phyloP scores from a whole-genome alignment of 2,888 invertebrate species.

The Strigamia crassipes region DNA sequence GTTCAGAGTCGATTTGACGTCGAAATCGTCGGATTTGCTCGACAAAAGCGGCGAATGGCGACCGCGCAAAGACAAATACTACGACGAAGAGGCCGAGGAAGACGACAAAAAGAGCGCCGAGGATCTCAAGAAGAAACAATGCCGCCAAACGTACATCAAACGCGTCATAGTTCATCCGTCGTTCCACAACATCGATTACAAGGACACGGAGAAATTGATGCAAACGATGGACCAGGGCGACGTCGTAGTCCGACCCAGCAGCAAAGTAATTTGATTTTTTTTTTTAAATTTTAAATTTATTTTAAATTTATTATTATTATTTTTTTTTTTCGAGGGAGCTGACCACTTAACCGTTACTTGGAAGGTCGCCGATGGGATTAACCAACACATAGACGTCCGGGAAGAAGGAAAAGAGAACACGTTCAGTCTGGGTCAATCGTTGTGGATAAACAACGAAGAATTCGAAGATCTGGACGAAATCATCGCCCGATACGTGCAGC shows the following conservation, averaged over 20 bases:
- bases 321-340: no score
- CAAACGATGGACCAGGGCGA: slow-evolving; percentile 94
- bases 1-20: slow-evolving; percentile 91
- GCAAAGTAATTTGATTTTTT: slow-evolving; percentile 68
- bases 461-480: slow-evolving; percentile 99
- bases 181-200: slow-evolving; percentile 94
- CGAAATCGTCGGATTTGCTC: slow-evolving; percentile 86
- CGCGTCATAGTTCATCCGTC: slow-evolving; percentile 96
- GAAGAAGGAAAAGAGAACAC: slow-evolving; percentile 97
- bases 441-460: slow-evolving; percentile 84
- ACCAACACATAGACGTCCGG: slow-evolving; percentile 93
- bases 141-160: slow-evolving; percentile 85
- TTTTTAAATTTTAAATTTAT: not conserved
- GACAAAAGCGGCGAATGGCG: slow-evolving; percentile 91
- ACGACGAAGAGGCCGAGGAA: slow-evolving; percentile 84
- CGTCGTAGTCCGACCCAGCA: slow-evolving; percentile 93
- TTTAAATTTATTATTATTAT: slow-evolving; percentile 48
- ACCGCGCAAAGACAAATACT: slow-evolving; percentile 84
- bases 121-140: slow-evolving; percentile 75
- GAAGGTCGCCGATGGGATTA: slow-evolving; percentile 94
- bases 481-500: slow-evolving; percentile 92
- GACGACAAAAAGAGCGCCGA: slow-evolving; percentile 77
- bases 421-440: slow-evolving; percentile 84
- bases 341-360: slow-evolving; percentile 97
- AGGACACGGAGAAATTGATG: slow-evolving; percentile 90